Evolutionary conservation across 64 coral and sea anemone genomes (phyloP), one percentile per base, ranked within the genome.

Genomic region (Stichodactyla mertensii): DNA sequence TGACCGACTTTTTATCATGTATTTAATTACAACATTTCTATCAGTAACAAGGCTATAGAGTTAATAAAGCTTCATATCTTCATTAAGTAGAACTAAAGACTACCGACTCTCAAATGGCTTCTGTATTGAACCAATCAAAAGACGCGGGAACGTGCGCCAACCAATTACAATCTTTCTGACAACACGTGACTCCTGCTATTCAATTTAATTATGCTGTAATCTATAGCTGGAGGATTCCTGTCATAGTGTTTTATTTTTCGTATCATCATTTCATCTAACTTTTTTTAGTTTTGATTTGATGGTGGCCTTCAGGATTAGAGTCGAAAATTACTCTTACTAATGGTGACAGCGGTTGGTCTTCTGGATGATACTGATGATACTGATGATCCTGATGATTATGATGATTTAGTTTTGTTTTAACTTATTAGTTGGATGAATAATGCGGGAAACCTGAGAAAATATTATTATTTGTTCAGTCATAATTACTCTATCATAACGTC

Each of bases 211-310:
- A n/a, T n/a, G 19, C 62, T 66, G 22, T 20, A 45, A 45, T 45
- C 36, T 66, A n/a, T 66, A 66, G 18, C 62, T 66, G 6, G 19
- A 66, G 62, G 62, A 66, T n/a, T 66, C 19, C 62, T 66, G 62
- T 7, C 5, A 66, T 66, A 66, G 4, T 66, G 16, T 66, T n/a
- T n/a, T 18, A 66, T 66, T 6, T 0, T 66, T n/a, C 18, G 19
- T 66, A 66, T 66, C 62, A 66, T n/a, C 19, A 66, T 66, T 66
- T n/a, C 62, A 66, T 22, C 62, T 66, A 66, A n/a, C 62, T 66
- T 64, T 66, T n/a, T n/a, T 66, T n/a, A n/a, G 19, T 22, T 66
- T 66, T 10, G 19, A 66, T 7, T n/a, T n/a, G 62, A 22, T n/a
- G 19, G 19, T 10, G 7, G 19, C 62, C 5, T 18, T n/a, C 7